phyloP scores from a whole-genome alignment of 2,888 invertebrate species.

The Bimastos eiseni region DNA sequence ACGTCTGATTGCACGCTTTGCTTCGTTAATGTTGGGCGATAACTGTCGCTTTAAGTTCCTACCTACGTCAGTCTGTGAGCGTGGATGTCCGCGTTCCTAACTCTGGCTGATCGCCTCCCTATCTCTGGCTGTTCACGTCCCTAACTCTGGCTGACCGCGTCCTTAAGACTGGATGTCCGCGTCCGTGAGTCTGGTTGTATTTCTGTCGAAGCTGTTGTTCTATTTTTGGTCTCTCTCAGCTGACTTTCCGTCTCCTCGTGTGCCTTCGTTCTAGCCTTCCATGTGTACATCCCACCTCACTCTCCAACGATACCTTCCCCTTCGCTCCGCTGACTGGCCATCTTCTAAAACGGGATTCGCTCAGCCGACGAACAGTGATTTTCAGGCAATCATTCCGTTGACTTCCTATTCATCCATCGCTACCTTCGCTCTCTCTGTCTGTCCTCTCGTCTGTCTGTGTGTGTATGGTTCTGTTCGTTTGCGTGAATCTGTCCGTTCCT shows the following conservation, averaged over 20 bases:
- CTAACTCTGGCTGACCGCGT: too few species aligned
- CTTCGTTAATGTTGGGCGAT: too few species aligned
- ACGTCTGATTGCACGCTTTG: background rate
- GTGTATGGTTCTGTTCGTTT: background rate
- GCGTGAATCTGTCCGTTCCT: background rate
- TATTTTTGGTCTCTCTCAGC: background rate
- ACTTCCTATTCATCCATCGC: background rate
- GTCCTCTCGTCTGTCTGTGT: background rate
- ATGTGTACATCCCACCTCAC: background rate
- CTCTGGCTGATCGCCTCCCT: too few species aligned
- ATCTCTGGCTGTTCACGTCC: too few species aligned
- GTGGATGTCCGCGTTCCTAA: too few species aligned
- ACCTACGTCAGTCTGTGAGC: too few species aligned
- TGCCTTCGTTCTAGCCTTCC: background rate
- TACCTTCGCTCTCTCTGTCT: background rate
- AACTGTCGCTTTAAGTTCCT: too few species aligned
- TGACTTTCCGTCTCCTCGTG: background rate
- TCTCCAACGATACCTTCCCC: background rate
- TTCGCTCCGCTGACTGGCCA: background rate
- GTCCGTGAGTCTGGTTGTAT: background rate
- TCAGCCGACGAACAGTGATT: background rate
- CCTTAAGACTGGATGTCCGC: background rate
- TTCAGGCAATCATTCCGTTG: conserved; percentile 1
- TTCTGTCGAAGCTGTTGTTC: background rate
- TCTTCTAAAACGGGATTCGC: background rate